Evolutionary conservation across 2,113 vertebrate genomes (phyloP).

Genomic region (Panthera uncia): DNA sequence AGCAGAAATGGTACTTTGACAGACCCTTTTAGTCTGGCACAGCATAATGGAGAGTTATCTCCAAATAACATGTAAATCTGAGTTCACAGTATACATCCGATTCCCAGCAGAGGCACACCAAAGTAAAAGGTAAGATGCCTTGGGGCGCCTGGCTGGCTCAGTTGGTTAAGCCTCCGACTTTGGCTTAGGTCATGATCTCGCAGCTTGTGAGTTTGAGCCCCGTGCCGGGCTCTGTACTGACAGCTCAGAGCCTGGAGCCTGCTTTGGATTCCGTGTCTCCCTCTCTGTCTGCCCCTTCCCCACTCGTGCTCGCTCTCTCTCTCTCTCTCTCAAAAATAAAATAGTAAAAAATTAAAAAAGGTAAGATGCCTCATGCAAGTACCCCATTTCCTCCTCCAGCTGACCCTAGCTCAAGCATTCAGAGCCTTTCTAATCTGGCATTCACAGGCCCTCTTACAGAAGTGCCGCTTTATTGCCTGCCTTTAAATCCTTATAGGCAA

Average conservation of each 20-base stretch:
- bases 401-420: too few relatives aligned
- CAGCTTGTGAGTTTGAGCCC: too few relatives aligned
- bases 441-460: neutral
- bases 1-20: neutral
- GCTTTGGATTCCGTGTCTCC: too few relatives aligned
- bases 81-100: neutral
- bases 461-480: neutral
- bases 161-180: too few relatives aligned
- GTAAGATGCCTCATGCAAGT: neutral
- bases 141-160: too few relatives aligned
- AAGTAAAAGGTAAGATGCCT: neutral
- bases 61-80: neutral
- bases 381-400: neutral
- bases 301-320: too few relatives aligned
- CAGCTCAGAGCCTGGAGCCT: too few relatives aligned
- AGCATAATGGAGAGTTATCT: neutral
- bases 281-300: too few relatives aligned
- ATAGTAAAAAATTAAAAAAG: neutral
- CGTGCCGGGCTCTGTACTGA: too few relatives aligned
- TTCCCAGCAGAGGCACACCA: neutral
- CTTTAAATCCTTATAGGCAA: neutral
- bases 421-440: fast-evolving
- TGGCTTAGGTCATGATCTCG: too few relatives aligned
- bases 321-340: too few relatives aligned
- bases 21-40: neutral